Evolutionary conservation across 2,113 vertebrate species (phyloP), one percentile per base, ranked within the genome.

Genomic region (Calidris pygmaea): DNA sequence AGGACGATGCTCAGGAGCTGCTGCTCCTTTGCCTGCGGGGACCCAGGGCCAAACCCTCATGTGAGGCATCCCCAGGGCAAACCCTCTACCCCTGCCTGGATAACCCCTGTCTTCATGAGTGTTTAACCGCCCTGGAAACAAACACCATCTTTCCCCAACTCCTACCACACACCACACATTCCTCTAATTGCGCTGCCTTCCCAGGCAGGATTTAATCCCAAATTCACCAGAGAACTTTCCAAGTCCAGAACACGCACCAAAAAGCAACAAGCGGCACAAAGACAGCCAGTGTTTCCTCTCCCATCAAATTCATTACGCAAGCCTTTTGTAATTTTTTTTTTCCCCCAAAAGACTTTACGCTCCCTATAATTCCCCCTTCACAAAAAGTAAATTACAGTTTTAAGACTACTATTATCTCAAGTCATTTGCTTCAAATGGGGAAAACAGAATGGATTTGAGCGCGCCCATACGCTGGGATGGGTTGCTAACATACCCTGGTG

Each of bases 311-410:
- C 81, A 83, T 76, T 82, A 95, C 30, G 4, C 22, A 88, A 94
- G 67, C 37, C n/a, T 87, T 93, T 81, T 41, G 72, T 48, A 30
- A 83, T 86, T 91, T 94, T 95, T 95, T 70, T 48, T 73, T 48
- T 18, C 15, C 53, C 75, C 18, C 12, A 81, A 88, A 94, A 90
- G 87, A 75, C 56, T 86, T 89, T n/a, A 76, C 2, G 0, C 45
- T 96, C 89, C 77, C 95, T 95, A 34, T 94, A 97, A 96, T 96
- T 96, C 94, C 55, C 93, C 72, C 50, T 87, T 93, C 78, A 73
- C 82, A 83, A 89, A 91, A 92, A 91, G 89, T 89, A 97, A 97
- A 96, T 97, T 94, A 96, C 95, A 93, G 91, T 95, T 96, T 93
- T 95, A 96, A 96, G 84, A 87, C 94, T 89, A 72, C 75, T 92